Evolutionary conservation across 2,888 invertebrate species (phyloP).

Genomic region (Mythimna loreyi): DNA sequence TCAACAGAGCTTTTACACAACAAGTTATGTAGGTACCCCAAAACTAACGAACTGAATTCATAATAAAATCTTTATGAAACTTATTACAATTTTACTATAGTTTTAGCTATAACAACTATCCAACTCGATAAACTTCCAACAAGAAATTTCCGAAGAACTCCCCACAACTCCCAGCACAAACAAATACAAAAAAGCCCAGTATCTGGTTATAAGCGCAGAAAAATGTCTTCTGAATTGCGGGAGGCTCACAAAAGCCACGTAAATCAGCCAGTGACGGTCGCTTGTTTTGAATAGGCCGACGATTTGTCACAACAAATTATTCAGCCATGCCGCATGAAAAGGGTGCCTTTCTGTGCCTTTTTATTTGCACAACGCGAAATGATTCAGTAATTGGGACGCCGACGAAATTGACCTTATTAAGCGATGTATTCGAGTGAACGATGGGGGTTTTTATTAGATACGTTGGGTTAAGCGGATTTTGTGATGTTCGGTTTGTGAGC

Average conservation of each 20-base stretch:
- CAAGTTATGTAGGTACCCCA: not conserved
- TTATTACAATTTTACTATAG: not conserved
- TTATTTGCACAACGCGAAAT: conserved; percentile 67
- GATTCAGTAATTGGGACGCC: conserved; percentile 68
- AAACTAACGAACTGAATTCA: not conserved
- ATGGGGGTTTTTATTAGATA: conserved; percentile 48
- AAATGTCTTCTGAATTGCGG: conserved; percentile 65
- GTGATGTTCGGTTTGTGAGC: conserved; percentile 16
- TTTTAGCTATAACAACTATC: not conserved
- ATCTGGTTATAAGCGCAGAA: conserved; percentile 63
- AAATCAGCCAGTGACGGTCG: conserved; percentile 73
- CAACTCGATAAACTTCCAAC: conserved; percentile 7
- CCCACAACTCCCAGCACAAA: conserved; percentile 26
- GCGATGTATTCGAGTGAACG: conserved; percentile 37
- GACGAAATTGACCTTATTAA: conserved; percentile 72
- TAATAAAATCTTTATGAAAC: not conserved
- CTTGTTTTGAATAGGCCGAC: conserved; percentile 81
- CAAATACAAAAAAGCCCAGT: conserved; percentile 46
- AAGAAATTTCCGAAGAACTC: conserved; percentile 13
- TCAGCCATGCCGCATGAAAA: conserved; percentile 79
- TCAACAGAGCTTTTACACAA: not conserved
- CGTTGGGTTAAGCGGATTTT: conserved; percentile 21
- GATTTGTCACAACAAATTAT: conserved; percentile 85
- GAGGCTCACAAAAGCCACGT: conserved; percentile 67
- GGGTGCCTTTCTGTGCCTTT: conserved; percentile 70